Percentiles rank a stretch among this genome's conserved stretches.
Conservation (phyloP, 64 coral and sea anemone species). For the Montipora efflorescens region DNA sequence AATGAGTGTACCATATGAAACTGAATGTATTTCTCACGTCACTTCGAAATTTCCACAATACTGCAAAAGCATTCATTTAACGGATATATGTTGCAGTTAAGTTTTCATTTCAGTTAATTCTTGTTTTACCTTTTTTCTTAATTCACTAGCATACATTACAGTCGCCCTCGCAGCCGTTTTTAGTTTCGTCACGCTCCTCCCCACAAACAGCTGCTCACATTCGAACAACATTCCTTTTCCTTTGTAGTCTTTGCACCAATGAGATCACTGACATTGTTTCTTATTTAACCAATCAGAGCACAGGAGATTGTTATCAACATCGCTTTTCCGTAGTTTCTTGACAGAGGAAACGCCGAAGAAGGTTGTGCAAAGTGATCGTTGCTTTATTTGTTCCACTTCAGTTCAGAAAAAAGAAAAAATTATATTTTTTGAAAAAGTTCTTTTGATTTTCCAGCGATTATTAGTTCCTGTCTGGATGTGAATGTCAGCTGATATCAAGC, state of each 20-base stretch:
- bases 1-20: too few relatives aligned
- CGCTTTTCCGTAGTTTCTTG: constrained; percentile 28
- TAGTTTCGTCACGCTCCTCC: too few relatives aligned
- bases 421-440: constrained; percentile 77
- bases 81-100: too few relatives aligned
- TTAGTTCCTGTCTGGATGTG: constrained; percentile 64
- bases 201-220: too few relatives aligned
- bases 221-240: background rate
- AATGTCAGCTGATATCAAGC: constrained; percentile 68
- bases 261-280: constrained; percentile 48
- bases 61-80: too few relatives aligned
- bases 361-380: constrained; percentile 20
- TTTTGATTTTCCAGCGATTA: constrained; percentile 70
- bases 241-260: constrained; percentile 67
- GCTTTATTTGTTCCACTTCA: constrained; percentile 66
- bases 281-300: constrained; percentile 47
- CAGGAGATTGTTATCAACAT: background rate
- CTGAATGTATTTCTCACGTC: too few relatives aligned
- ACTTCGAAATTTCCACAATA: too few relatives aligned
- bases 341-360: constrained; percentile 48
- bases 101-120: too few relatives aligned
- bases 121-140: too few relatives aligned
- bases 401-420: constrained; percentile 65
- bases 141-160: too few relatives aligned
- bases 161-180: too few relatives aligned